phyloP scores from a whole-genome alignment of 2,888 invertebrate genomes.

The Melanargia galathea region DNA sequence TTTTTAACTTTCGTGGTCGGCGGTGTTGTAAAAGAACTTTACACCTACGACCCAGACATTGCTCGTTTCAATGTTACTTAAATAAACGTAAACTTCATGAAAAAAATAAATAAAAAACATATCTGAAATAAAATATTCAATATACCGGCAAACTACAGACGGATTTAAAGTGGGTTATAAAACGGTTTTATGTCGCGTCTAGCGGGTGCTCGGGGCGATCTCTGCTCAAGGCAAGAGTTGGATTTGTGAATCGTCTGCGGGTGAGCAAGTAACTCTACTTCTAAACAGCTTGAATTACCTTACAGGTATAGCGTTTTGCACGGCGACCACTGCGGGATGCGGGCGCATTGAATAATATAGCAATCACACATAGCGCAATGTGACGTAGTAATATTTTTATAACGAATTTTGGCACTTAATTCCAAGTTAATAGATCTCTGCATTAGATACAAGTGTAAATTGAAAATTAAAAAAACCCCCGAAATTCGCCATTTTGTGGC shows the following conservation, averaged over 20 bases:
- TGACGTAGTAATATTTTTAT: no score
- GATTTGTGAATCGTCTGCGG: constrained; percentile 58
- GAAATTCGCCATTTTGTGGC: no score
- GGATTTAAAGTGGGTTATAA: constrained; percentile 39
- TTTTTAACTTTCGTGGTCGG: no score
- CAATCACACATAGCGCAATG: no score
- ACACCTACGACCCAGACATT: background rate
- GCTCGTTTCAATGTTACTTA: background rate
- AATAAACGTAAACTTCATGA: constrained; percentile 15
- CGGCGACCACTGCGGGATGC: no score
- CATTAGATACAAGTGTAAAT: no score
- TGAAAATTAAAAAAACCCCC: no score
- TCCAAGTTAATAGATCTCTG: no score
- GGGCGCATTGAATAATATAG: no score
- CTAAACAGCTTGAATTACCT: constrained; percentile 34
- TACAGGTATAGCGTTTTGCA: no score
- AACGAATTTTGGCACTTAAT: no score
- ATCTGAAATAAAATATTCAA: constrained; percentile 33
- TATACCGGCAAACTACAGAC: constrained; percentile 28
- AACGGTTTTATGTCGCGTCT: constrained; percentile 48
- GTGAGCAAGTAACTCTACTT: constrained; percentile 43
- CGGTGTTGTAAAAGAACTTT: background rate
- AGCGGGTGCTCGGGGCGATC: constrained; percentile 36
- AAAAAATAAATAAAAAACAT: constrained; percentile 20
- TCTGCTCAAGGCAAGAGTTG: constrained; percentile 56